Evolutionary conservation across 2,888 invertebrate genomes (phyloP).

Genomic region (Phalangium opilio): DNA sequence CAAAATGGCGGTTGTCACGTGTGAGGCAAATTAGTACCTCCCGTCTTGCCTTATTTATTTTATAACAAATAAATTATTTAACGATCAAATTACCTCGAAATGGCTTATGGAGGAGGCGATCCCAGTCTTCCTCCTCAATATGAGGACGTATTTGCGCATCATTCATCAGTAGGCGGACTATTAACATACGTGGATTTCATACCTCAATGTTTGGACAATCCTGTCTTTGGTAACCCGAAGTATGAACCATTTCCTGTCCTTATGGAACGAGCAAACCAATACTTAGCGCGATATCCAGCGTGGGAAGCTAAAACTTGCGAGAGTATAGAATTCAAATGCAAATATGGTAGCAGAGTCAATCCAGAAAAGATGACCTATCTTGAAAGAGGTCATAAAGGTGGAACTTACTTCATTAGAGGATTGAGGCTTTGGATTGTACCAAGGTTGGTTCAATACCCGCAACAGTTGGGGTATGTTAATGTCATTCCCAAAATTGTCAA

Average conservation of each 20-base stretch:
- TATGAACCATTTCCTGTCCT: background rate
- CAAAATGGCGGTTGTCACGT: no score
- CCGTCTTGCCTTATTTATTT: no score
- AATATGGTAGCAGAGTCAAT: conserved; percentile 1
- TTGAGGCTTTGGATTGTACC: conserved; percentile 10
- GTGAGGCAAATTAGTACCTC: no score
- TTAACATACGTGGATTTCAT: background rate
- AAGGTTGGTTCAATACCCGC: background rate
- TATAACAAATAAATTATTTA: no score
- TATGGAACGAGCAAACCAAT: conserved; percentile 17
- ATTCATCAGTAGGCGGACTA: background rate
- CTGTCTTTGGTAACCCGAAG: background rate
- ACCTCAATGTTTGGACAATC: background rate
- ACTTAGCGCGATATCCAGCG: conserved; percentile 10
- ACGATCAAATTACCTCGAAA: no score
- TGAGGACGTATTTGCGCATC: background rate
- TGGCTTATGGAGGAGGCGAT: background rate
- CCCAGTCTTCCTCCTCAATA: background rate
- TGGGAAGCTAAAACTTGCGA: conserved; percentile 19
- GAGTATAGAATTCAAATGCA: conserved; percentile 17
- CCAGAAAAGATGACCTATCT: conserved; percentile 16
- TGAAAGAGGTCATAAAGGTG: conserved; percentile 2
- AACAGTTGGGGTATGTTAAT: conserved; percentile 16
- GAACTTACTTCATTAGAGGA: background rate
- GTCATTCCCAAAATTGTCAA: conserved; percentile 8